Percentiles rank a stretch among this genome's conserved stretches.
Evolutionary conservation across 35 echinoderm and acorn worm species (phyloP).

Genomic region (Anneissia japonica): DNA sequence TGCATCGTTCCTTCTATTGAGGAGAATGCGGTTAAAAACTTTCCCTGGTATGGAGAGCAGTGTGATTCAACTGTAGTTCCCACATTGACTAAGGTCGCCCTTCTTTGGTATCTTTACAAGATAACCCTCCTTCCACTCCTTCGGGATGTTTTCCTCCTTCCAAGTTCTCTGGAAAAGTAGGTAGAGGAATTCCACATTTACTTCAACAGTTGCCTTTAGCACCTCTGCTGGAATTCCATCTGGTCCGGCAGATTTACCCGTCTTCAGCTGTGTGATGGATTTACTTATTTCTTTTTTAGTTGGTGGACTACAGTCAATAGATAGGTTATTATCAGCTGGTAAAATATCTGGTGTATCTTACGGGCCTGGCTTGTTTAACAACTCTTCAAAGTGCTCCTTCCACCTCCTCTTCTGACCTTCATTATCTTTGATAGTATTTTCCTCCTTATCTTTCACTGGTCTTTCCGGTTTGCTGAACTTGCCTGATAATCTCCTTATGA

Average conservation of each 20-base stretch:
- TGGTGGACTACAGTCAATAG: background rate
- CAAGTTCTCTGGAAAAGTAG: no score
- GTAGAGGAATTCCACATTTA: no score
- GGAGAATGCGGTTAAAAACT: conserved; percentile 3
- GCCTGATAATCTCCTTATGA: conserved; percentile 7
- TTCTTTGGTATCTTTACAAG: background rate
- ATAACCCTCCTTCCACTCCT: background rate
- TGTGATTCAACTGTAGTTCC: background rate
- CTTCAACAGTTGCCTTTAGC: background rate
- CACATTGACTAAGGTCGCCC: conserved; percentile 2
- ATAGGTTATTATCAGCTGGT: background rate
- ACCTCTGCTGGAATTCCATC: background rate
- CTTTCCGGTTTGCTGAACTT: background rate
- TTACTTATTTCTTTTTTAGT: no score
- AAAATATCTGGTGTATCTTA: no score
- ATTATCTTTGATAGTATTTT: background rate
- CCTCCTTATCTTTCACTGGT: background rate
- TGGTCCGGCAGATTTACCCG: background rate
- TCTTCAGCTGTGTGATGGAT: background rate
- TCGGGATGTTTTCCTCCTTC: conserved; percentile 3
- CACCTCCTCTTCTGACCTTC: background rate
- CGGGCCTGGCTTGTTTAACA: no score
- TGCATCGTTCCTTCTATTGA: no score
- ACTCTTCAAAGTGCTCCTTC: no score
- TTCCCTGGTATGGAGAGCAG: background rate